Conservation (phyloP, 2,113 vertebrate species). For the Cyphomyrus discorhynchus region DNA sequence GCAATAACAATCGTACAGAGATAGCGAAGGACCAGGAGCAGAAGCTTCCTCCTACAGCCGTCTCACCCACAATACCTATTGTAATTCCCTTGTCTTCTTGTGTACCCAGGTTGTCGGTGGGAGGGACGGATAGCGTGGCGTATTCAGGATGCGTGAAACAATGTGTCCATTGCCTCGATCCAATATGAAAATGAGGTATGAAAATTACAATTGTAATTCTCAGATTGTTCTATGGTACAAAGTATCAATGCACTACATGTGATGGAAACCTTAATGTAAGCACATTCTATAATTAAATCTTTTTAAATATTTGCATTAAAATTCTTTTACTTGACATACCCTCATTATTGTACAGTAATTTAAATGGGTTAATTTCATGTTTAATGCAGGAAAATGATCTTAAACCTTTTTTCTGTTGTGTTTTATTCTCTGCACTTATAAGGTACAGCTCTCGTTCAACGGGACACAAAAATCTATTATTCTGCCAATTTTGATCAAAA, state of each 20-base stretch:
- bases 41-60: background rate
- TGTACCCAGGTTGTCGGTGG: background rate
- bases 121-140: background rate
- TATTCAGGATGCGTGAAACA: background rate
- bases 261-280: background rate
- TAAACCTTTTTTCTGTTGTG: background rate
- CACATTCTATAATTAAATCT: background rate
- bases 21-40: background rate
- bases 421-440: background rate
- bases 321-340: background rate
- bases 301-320: background rate
- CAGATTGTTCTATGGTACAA: background rate
- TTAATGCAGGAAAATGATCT: conserved; percentile 5
- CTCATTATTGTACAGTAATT: background rate
- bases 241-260: background rate
- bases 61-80: background rate
- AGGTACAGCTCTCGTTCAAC: no score
- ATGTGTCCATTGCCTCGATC: background rate
- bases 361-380: background rate
- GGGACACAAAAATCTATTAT: conserved; percentile 2
- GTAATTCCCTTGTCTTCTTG: background rate
- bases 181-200: background rate
- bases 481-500: conserved; percentile 13
- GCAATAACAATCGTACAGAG: background rate
- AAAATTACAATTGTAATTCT: background rate